Evolutionary conservation across 2,888 invertebrate species (phyloP), one percentile per base, ranked within the genome.

Genomic region (Melanostoma mellinum): DNA sequence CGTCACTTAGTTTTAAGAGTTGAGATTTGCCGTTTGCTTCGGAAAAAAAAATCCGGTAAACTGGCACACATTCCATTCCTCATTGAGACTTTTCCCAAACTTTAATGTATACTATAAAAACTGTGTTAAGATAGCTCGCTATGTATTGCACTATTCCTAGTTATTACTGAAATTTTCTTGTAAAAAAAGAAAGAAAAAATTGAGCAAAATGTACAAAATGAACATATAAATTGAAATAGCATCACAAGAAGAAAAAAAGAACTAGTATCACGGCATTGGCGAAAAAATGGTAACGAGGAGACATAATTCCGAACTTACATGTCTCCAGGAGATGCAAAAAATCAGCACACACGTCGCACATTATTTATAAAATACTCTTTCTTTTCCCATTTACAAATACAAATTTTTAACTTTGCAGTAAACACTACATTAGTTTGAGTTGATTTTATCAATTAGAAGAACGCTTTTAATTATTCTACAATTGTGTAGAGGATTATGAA

Each of bases 291-390:
- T 6, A 8, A 8, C 20, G 20, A 20, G 20, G 20, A 20, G 20
- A 20, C 20, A 20, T 44, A 38, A 33, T 65, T 32, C 85, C 87
- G 69, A 88, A 92, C 95, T 95, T 94, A 96, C 96, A 95, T 89
- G 94, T 94, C 90, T 96, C 94, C 92, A 98, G 94, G 92, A 98
- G 95, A 93, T 96, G 96, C 92, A 97, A 94, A 93, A 97, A 96
- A 93, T 97, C 97, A 91, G 96, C 95, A 93, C 98, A 98, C 93
- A 96, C 96, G 95, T 98, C 97, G 95, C 97, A 98, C 97, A 96
- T 96, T 92, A 92, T 92, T 88, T 75, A 76, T 76, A 85, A 55
- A 55, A 73, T 38, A 71, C 74, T 85, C 75, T 63, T 80, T 71
- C 71, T 79, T 76, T 85, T 80, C 68, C 85, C 85, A 80, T 85